A percentile compares a stretch with the other conserved stretches of the same genome.
These are phyloP conservation scores for Lucilia sericata DNA, from an alignment of 1,140 invertebrate species.

Conservation along the genomic window DNA sequence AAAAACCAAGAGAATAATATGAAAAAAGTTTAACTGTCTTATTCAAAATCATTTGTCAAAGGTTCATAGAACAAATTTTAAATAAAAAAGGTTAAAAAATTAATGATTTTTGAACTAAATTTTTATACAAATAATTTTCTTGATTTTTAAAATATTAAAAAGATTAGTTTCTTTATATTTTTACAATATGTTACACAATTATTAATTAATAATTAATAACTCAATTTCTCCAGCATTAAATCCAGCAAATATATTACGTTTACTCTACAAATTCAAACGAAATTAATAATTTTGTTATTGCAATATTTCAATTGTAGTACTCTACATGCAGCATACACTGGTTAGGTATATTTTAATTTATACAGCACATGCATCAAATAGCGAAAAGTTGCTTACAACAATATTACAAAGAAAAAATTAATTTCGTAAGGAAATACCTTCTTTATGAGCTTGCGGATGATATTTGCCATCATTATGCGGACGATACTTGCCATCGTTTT, in stretches of 20 bases:
- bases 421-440: slow-evolving; percentile 60
- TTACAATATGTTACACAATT: no score
- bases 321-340: not conserved
- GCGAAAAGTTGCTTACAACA: not conserved
- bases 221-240: not conserved
- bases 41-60: no score
- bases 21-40: no score
- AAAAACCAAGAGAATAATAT: no score
- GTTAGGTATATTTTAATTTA: not conserved
- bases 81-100: no score
- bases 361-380: not conserved
- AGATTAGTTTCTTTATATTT: no score
- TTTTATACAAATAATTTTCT: no score
- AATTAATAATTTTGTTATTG: not conserved
- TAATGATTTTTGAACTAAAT: no score
- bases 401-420: not conserved
- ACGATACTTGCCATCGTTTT: slow-evolving; percentile 59
- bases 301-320: not conserved
- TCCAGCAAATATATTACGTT: not conserved
- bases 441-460: slow-evolving; percentile 56
- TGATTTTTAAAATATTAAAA: no score
- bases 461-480: slow-evolving; percentile 62
- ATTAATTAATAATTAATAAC: no score
- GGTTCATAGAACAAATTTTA: no score
- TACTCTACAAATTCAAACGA: not conserved